A percentile compares a stretch with the other conserved stretches of the same genome.
Conservation (phyloP, 2,113 vertebrate genomes). For the Mustela nigripes region DNA sequence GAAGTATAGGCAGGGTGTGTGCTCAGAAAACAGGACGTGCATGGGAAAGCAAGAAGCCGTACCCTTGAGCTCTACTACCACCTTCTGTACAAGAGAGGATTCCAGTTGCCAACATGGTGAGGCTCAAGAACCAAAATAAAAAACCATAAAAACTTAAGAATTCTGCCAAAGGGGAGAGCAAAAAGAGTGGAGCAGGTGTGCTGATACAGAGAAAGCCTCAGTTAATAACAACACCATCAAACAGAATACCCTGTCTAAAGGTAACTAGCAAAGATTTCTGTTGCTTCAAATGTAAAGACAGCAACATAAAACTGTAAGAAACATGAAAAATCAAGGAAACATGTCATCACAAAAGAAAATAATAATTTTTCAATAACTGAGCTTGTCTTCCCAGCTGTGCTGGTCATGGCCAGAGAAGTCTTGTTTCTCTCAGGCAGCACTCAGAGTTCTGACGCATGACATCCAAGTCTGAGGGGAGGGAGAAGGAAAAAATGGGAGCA, state of each 20-base stretch:
- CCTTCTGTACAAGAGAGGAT: background rate
- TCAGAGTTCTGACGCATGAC: background rate
- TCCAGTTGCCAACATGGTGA: background rate
- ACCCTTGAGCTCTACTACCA: background rate
- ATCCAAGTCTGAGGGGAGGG: background rate
- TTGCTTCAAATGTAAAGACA: background rate
- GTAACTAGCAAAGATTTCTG: background rate
- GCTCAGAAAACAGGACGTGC: background rate
- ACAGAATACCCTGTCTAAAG: background rate
- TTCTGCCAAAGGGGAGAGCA: background rate
- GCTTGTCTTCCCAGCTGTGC: background rate
- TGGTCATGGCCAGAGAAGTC: background rate
- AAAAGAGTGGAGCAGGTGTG: background rate
- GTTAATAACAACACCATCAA: background rate
- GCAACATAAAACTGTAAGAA: background rate
- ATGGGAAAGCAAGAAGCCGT: background rate
- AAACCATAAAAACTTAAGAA: background rate
- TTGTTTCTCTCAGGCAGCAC: background rate
- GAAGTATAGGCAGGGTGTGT: no score
- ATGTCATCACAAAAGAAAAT: background rate
- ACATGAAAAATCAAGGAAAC: background rate
- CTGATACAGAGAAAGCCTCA: background rate
- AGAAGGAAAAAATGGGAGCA: background rate
- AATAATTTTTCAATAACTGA: background rate
- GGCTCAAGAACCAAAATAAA: background rate